Conservation (phyloP, 2,797 vertebrate genomes). For the Cebuella pygmaea region DNA sequence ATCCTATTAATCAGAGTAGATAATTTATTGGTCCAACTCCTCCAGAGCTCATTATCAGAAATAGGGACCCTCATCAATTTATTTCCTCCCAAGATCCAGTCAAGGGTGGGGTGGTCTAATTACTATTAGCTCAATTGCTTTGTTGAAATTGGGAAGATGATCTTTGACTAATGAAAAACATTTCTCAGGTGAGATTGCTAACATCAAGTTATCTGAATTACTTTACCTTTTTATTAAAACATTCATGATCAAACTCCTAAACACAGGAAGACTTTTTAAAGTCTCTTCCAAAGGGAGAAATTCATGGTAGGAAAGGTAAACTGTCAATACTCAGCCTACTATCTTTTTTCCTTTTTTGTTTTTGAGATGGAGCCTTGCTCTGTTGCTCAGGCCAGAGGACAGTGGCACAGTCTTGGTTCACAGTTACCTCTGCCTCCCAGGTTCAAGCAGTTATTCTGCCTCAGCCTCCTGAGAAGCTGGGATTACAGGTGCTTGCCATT, state of each 20-base stretch:
- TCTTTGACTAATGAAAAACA: background rate
- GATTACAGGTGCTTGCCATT: background rate
- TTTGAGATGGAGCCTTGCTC: background rate
- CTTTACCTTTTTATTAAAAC: background rate
- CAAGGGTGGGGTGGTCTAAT: background rate
- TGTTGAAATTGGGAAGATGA: background rate
- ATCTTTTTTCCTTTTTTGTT: background rate
- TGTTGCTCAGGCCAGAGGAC: background rate
- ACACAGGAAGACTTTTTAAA: background rate
- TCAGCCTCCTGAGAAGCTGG: background rate
- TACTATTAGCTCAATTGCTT: background rate
- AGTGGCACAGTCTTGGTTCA: background rate
- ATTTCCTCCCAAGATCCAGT: background rate
- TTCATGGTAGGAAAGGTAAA: background rate
- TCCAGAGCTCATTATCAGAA: background rate
- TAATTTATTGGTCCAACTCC: background rate
- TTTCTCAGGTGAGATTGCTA: background rate
- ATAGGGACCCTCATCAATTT: background rate
- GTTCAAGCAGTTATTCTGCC: background rate
- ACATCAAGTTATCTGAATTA: background rate
- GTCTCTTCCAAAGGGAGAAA: conserved; percentile 21
- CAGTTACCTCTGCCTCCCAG: background rate
- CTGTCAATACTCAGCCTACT: background rate
- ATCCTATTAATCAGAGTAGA: background rate
- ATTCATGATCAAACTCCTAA: background rate